Evolutionary conservation across 1,140 invertebrate genomes (phyloP).

Genomic region (Drosophila dunni): DNA sequence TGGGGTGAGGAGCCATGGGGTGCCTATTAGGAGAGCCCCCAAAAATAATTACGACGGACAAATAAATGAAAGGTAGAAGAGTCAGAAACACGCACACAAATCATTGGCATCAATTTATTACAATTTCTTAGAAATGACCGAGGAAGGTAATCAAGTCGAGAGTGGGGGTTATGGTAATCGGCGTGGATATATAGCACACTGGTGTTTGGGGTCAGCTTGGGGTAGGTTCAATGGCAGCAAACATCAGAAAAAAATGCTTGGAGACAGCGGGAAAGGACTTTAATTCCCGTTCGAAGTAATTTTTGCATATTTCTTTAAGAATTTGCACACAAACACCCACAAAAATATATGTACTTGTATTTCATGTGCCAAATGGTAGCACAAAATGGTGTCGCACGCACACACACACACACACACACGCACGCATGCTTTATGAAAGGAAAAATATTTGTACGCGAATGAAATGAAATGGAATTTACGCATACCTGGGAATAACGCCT

Average conservation of each 20-base stretch:
- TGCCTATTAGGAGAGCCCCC: background rate
- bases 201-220: background rate
- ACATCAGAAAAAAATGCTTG: slow-evolving; percentile 16
- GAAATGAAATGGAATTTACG: slow-evolving; percentile 49
- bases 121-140: background rate
- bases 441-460: slow-evolving; percentile 43
- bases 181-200: too few relatives aligned
- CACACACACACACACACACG: slow-evolving; percentile 5
- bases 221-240: slow-evolving; percentile 1
- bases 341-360: too few relatives aligned
- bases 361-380: too few relatives aligned
- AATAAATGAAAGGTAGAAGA: slow-evolving; percentile 1
- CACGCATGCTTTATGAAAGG: slow-evolving; percentile 1
- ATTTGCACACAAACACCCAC: background rate
- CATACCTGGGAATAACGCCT: slow-evolving; percentile 23
- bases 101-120: slow-evolving; percentile 20
- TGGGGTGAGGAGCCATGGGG: background rate
- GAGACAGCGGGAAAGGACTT: slow-evolving; percentile 1
- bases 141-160: too few relatives aligned
- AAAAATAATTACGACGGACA: slow-evolving; percentile 16
- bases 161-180: background rate
- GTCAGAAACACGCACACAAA: slow-evolving; percentile 26
- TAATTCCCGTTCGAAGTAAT: slow-evolving; percentile 18
- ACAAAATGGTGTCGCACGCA: background rate
- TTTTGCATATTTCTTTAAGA: slow-evolving; percentile 7